These are phyloP conservation scores for Lysiphlebus fabarum DNA, from an alignment of 1,140 invertebrate genomes.

Conservation along the genomic window DNA sequence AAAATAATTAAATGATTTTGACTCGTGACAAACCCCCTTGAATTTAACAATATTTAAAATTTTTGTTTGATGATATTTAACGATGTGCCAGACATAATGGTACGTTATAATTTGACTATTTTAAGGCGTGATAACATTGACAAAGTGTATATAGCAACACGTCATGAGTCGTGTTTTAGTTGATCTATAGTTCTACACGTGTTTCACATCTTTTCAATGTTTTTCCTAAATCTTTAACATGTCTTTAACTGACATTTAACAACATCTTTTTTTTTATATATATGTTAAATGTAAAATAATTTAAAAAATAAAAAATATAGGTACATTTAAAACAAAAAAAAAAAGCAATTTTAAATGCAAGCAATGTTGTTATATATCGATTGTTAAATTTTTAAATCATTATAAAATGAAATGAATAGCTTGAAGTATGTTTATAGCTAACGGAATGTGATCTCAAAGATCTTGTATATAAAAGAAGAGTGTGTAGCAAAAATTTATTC, in stretches of 20 bases:
- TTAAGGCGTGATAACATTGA: slow-evolving; percentile 36
- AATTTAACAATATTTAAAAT: no score
- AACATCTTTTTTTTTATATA: not conserved
- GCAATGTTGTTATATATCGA: no score
- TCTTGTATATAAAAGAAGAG: not conserved
- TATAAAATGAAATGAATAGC: no score
- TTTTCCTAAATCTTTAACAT: slow-evolving; percentile 8
- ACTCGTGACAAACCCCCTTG: no score
- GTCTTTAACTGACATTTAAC: not conserved
- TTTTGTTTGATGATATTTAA: not conserved
- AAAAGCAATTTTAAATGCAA: no score
- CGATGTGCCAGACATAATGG: slow-evolving; percentile 12
- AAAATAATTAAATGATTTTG: no score
- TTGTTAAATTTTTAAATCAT: no score
- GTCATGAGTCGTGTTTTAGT: slow-evolving; percentile 7
- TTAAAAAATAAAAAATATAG: no score
- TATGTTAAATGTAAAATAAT: no score
- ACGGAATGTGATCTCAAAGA: slow-evolving; percentile 1
- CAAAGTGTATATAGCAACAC: slow-evolving; percentile 32
- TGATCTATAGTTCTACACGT: slow-evolving; percentile 38
- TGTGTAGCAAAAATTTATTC: slow-evolving; percentile 44
- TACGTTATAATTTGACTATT: slow-evolving; percentile 15
- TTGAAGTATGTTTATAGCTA: no score
- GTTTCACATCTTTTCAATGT: slow-evolving; percentile 32
- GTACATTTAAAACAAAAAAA: no score